Percentiles rank a stretch among this genome's conserved stretches.
Conservation (phyloP, 2,888 invertebrate genomes). For the Drosophila neonasuta region DNA sequence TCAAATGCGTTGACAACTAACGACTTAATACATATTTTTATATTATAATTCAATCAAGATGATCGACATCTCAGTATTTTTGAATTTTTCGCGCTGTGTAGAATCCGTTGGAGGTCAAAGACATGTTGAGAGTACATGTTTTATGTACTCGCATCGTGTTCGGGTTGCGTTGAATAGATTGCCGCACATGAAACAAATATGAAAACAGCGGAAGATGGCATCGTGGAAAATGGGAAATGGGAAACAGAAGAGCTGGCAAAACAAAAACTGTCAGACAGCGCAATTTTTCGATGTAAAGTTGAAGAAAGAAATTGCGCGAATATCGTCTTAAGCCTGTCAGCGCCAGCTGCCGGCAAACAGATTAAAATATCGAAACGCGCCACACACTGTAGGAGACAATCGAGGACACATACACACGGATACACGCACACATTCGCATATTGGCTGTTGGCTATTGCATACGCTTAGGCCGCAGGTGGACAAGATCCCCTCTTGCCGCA, state of each 20-base stretch:
- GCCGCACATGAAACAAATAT: slow-evolving; percentile 14
- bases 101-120: slow-evolving; percentile 37
- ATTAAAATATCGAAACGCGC: slow-evolving; percentile 66
- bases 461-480: slow-evolving; percentile 56
- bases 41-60: too few relatives aligned
- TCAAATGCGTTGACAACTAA: too few relatives aligned
- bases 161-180: slow-evolving; percentile 20
- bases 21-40: too few relatives aligned
- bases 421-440: background rate
- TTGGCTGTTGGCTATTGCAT: slow-evolving; percentile 29
- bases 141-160: background rate
- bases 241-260: slow-evolving; percentile 46
- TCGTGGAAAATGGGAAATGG: slow-evolving; percentile 5
- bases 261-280: slow-evolving; percentile 50
- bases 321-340: slow-evolving; percentile 59
- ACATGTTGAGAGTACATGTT: slow-evolving; percentile 35
- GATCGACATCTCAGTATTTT: too few relatives aligned
- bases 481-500: slow-evolving; percentile 15
- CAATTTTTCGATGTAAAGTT: slow-evolving; percentile 35
- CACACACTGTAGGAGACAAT: slow-evolving; percentile 30
- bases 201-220: background rate
- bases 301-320: slow-evolving; percentile 62
- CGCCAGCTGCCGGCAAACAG: slow-evolving; percentile 51
- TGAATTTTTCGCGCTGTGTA: background rate
- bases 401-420: slow-evolving; percentile 7